A percentile compares a stretch with the other conserved stretches of the same genome.
Evolutionary conservation across 2,113 vertebrate genomes (phyloP).

Genomic region (Sturnus vulgaris): DNA sequence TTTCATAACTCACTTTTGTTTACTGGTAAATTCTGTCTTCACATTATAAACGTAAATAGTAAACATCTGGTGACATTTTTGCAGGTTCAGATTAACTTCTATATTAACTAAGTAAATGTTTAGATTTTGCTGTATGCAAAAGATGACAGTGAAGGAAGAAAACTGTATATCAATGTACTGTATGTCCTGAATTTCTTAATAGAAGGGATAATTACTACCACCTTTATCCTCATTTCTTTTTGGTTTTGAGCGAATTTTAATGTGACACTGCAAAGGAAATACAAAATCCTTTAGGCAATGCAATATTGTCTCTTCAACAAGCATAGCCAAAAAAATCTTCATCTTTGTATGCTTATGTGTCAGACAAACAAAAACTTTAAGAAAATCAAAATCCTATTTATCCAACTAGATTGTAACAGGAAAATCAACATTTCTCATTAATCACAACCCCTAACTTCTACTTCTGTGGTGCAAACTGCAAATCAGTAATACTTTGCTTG

Average conservation of each 20-base stretch:
- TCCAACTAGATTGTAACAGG: background rate
- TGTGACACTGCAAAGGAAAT: background rate
- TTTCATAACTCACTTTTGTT: slow-evolving; percentile 9
- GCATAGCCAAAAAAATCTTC: background rate
- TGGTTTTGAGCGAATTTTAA: background rate
- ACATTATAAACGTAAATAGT: background rate
- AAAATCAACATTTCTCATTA: background rate
- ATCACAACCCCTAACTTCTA: background rate
- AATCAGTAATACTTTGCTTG: background rate
- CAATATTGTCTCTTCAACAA: background rate
- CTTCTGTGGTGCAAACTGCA: background rate
- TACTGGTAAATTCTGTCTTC: background rate
- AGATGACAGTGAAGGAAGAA: background rate
- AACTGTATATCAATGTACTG: background rate
- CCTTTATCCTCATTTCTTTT: background rate
- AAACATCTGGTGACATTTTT: background rate
- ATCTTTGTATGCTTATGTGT: background rate
- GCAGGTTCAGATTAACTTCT: background rate
- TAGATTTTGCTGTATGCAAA: background rate
- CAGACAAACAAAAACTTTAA: background rate
- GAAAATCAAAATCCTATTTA: background rate
- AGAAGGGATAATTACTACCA: background rate
- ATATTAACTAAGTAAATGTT: background rate
- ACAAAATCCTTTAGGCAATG: background rate
- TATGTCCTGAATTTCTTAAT: background rate